These are phyloP conservation scores for Priocnemis perturbator DNA, from an alignment of 2,888 invertebrate genomes.

Conservation along the genomic window DNA sequence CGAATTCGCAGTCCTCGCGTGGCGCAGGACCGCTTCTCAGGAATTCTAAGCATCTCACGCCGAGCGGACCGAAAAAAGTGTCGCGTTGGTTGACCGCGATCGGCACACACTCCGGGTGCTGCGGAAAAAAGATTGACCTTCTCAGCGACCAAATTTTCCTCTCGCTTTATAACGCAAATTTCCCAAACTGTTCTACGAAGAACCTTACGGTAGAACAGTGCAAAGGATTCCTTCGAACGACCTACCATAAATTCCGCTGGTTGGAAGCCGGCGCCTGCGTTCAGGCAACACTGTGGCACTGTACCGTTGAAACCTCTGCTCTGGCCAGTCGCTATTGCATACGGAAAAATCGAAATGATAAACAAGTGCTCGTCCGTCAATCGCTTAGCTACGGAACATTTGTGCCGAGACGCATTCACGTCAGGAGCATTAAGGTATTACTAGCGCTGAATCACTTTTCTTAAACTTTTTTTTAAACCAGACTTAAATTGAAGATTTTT, in stretches of 20 bases:
- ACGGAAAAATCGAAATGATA: background rate
- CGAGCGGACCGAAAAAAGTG: conserved; percentile 83
- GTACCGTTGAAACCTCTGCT: conserved; percentile 87
- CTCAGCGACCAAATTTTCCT: background rate
- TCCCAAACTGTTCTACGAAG: too few species aligned
- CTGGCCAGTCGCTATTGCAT: conserved; percentile 80
- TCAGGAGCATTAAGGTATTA: too few species aligned
- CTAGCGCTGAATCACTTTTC: too few species aligned
- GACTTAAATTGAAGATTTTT: too few species aligned
- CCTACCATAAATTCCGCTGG: conserved; percentile 80
- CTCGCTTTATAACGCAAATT: background rate
- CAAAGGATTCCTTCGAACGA: background rate
- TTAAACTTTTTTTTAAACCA: too few species aligned
- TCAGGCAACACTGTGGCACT: conserved; percentile 85
- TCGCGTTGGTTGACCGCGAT: conserved; percentile 85
- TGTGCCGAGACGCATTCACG: too few species aligned
- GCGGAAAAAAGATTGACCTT: conserved; percentile 56
- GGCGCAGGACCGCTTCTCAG: conserved; percentile 89
- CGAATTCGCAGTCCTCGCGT: conserved; percentile 86
- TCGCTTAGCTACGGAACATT: too few species aligned
- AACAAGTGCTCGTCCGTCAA: background rate
- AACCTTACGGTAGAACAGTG: too few species aligned
- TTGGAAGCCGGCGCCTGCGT: conserved; percentile 79
- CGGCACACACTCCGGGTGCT: conserved; percentile 92
- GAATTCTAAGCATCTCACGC: conserved; percentile 88